phyloP scores from a whole-genome alignment of 2,113 vertebrate genomes.

The Corapipo altera region DNA sequence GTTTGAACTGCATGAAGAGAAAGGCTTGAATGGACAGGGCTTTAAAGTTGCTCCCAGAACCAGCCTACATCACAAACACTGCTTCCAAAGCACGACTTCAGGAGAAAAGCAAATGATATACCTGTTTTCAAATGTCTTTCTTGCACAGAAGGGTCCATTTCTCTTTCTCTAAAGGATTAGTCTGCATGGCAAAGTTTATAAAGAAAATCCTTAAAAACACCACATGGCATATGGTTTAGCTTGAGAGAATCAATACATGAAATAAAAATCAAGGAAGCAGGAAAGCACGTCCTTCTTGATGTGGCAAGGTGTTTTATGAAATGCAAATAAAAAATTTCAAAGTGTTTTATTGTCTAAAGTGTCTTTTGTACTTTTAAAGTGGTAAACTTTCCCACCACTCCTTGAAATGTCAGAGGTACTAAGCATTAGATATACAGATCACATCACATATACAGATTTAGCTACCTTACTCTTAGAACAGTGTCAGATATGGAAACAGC shows the following conservation, averaged over 20 bases:
- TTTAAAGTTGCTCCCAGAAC: neutral
- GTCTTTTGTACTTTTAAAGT: neutral
- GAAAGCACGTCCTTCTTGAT: neutral
- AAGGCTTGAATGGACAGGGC: neutral
- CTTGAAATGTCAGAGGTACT: neutral
- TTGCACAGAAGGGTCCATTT: neutral
- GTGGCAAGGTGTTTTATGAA: neutral
- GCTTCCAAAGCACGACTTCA: neutral
- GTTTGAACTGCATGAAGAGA: neutral
- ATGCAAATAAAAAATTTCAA: neutral
- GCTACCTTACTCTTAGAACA: neutral
- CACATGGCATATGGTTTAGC: neutral
- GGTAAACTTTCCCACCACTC: neutral
- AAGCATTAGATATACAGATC: neutral
- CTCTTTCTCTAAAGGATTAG: neutral
- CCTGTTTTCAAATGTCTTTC: neutral
- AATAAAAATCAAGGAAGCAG: neutral
- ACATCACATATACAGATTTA: neutral
- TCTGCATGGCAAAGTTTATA: neutral
- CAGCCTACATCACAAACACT: rapidly evolving
- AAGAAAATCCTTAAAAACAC: neutral
- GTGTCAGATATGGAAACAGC: neutral
- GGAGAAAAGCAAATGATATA: neutral
- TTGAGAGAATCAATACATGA: neutral
- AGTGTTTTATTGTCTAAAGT: neutral